Evolutionary conservation across 2,113 vertebrate species (phyloP), one percentile per base, ranked within the genome.

Genomic region (Dipodomys merriami): DNA sequence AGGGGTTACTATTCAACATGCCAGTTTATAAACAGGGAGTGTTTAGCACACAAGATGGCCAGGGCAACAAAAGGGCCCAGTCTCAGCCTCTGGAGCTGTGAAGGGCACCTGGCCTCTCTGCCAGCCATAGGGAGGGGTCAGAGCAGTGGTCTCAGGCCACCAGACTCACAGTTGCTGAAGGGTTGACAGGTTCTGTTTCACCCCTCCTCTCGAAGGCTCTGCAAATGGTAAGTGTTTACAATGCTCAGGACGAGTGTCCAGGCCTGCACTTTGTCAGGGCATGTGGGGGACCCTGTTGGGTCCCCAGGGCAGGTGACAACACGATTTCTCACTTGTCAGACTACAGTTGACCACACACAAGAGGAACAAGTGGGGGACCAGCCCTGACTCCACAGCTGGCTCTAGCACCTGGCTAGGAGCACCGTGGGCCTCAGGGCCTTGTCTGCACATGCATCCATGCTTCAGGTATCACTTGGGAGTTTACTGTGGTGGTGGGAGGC

Each of bases 101-200:
- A 67, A 46, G 53, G 9, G 18, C 3, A 49, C 30, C 33, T 76
- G 33, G 78, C 67, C 35, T 46, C 78, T 23, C 71, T n/a, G 29
- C 27, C 12, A 2, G 33, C 7, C 39, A 13, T 29, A 9, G 16
- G 25, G 62, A 64, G 19, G 22, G 19, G 62, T 64, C 8, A 25
- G 19, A 64, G 62, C 62, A 23, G 22, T 64, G 62, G 19, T 98
- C 94, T 92, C 98, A 97, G 97, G 98, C 97, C 97, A 96, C 97
- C 98, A 98, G 98, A 98, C 98, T 97, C 98, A 97, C 97, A 97
- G 98, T 98, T 98, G 98, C 98, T 98, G 98, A 98, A 97, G 69
- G 86, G 97, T 96, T 98, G 98, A 99, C 2, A 78, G 94, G 33
- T 88, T 78, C 87, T 92, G 69, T 88, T 92, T 65, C 96, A 12